Base-by-base conservation (phyloP, 2,888 invertebrate genomes). In the Eucera pruinosa region DNA sequence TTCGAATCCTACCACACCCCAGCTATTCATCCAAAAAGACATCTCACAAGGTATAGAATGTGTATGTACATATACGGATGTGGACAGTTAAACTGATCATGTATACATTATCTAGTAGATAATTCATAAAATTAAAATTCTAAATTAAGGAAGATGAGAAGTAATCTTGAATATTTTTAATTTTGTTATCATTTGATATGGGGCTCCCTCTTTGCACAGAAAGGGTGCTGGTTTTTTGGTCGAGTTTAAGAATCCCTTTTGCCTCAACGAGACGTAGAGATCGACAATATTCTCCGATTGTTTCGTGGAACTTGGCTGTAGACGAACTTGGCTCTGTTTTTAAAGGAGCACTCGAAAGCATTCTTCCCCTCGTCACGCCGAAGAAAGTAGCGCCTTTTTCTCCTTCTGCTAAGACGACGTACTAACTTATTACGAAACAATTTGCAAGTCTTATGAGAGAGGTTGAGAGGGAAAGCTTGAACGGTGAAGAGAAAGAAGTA, bases 351-450 rank as follows among this genome's bases (percentile, higher is more conserved):
- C 80, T 80, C 58, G 69, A 69, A 62, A 62, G 65, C 69, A 62
- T 62, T 62, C 58, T 62, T 50, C n/a, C 45, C 36, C 25, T n/a
- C 30, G 36, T 36, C 18, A 23, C 25, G 41, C 9, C 69, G 52
- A 30, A 20, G 66, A 43, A 78, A 71, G 79, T 69, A 47, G 79
- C 65, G 67, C 30, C 41, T 68, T 52, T 74, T 68, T 66, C 68
- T 70, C 47, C 30, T 39, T 45, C 60, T 39, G 65, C 20, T 60
- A 61, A 79, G 74, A 66, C 80, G 80, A 52, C 80, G 71, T 71
- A 72, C 83, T 83, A 86, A 85, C 83, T 88, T 85, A 86, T 88
- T 86, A 85, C 77, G 82, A 85, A 88, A 86, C 82, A 87, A 87
- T 88, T 88, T 88, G 84, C 86, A 86, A 87, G 86, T 87, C 85